Base-by-base conservation (phyloP, 1,140 invertebrate species). In the Sarcophaga peregrina region DNA sequence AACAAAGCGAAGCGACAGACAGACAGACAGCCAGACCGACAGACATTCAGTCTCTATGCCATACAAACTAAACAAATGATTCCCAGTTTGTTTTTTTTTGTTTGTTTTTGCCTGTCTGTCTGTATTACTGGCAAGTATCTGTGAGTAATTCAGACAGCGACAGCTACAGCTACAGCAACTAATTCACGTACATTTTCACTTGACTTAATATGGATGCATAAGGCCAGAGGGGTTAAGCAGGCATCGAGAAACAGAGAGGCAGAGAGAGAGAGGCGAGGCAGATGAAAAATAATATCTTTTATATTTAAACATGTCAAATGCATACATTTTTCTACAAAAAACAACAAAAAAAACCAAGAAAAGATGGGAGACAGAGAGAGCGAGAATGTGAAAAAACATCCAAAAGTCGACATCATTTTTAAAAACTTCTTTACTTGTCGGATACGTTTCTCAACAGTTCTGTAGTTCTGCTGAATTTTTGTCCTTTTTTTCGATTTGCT, bases 151-250 rank as follows among this genome's bases (percentile, higher is more conserved):
- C 25, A 37, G 25, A 37, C 25, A 37, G 25, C 25, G 25, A 37
- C 25, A 37, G 25, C 25, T 37, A 1, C 4, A 37, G 25, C 62
- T 9, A 68, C n/a, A 68, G 10, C 62, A 68, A 68, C 62, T 68
- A 68, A 68, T 68, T 68, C 62, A 68, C 62, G 62, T 68, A 68
- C 62, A 68, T 58, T 58, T 58, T 58, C 54, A 58, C 54, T 58
- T 58, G 54, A 58, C 7, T 58, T 58, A 58, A 58, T 58, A 58
- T 58, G 54, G 54, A 58, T 58, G 13, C n/a, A 13, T 15, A 37
- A 37, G 25, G 54, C 13, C 54, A n/a, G 25, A 37, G 54, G 54
- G 62, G 17, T 62, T n/a, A n/a, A 13, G 17, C 15, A 62, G 17
- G 8, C n/a, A 17, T 62, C 17, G 17, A 62, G n/a, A 68, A 62